phyloP scores from a whole-genome alignment of 23 tunicate species.

The Trididemnum clinides region DNA sequence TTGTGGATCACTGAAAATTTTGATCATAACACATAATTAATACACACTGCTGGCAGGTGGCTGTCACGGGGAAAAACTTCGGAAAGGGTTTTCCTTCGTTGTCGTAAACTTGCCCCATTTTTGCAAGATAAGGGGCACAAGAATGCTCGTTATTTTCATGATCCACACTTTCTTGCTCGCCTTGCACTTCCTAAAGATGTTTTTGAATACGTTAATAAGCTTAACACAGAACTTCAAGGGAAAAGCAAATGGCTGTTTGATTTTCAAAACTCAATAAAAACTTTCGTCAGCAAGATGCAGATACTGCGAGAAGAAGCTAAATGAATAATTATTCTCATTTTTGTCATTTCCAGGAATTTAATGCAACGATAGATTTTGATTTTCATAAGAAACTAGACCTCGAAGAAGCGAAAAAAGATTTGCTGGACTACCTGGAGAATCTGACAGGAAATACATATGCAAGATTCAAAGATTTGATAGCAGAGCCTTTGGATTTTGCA shows the following conservation, averaged over 20 bases:
- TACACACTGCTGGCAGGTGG: not conserved
- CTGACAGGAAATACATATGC: not conserved
- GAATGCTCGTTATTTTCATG: slow-evolving; percentile 8
- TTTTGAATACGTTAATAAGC: not conserved
- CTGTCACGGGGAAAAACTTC: not conserved
- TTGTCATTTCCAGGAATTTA: slow-evolving; percentile 41
- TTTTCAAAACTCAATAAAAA: slow-evolving; percentile 39
- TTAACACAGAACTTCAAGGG: slow-evolving; percentile 8
- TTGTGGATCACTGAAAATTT: slow-evolving; percentile 1
- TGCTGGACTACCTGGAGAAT: too few relatives aligned
- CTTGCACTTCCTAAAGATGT: slow-evolving; percentile 7
- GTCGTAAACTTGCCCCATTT: not conserved
- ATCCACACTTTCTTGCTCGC: slow-evolving; percentile 19
- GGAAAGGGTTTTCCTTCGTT: not conserved
- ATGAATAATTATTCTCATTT: slow-evolving; percentile 33
- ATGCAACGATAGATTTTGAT: slow-evolving; percentile 33
- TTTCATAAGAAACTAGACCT: slow-evolving; percentile 20
- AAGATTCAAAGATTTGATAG: slow-evolving; percentile 28
- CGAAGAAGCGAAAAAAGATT: too few relatives aligned
- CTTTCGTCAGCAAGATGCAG: slow-evolving; percentile 35
- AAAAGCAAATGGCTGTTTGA: slow-evolving; percentile 12
- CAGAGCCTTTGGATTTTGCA: slow-evolving; percentile 28
- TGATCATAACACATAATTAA: not conserved
- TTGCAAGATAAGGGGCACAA: slow-evolving; percentile 13
- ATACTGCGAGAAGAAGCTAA: slow-evolving; percentile 38